A percentile compares a stretch with the other conserved stretches of the same genome.
These are phyloP conservation scores for Microtus pennsylvanicus DNA, from an alignment of 2,113 vertebrate genomes.

Conservation along the genomic window DNA sequence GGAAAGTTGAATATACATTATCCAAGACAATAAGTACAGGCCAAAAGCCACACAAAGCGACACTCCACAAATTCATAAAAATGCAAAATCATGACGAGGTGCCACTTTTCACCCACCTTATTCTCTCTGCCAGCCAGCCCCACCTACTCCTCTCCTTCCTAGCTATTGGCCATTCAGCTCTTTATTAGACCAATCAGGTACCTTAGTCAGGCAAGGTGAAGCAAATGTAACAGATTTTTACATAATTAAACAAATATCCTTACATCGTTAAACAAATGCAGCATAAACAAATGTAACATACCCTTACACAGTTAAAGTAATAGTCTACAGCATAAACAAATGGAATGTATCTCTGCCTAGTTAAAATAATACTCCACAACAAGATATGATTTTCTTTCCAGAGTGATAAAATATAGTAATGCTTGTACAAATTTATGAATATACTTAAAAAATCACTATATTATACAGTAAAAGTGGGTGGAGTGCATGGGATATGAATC, in stretches of 20 bases:
- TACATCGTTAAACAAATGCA: too few relatives aligned
- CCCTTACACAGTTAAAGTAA: neutral
- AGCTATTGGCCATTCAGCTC: neutral
- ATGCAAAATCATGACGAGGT: neutral
- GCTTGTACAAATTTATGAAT: neutral
- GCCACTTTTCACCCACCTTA: neutral
- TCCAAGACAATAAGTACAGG: neutral
- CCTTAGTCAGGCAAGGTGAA: neutral
- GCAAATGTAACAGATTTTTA: neutral
- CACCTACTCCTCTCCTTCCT: neutral
- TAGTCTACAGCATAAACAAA: neutral
- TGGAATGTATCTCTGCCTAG: neutral
- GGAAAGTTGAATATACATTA: neutral
- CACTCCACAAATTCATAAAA: neutral
- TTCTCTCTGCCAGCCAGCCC: neutral
- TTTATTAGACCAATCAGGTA: neutral
- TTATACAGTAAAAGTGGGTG: neutral
- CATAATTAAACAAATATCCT: neutral
- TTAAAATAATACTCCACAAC: neutral
- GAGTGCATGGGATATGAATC: neutral
- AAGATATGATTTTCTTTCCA: neutral
- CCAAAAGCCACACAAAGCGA: neutral
- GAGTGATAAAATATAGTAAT: neutral
- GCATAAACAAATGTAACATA: neutral
- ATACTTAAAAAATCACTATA: conserved; percentile 5